These are phyloP conservation scores for Fulmarus glacialis DNA, from an alignment of 2,113 vertebrate genomes.

Conservation along the genomic window DNA sequence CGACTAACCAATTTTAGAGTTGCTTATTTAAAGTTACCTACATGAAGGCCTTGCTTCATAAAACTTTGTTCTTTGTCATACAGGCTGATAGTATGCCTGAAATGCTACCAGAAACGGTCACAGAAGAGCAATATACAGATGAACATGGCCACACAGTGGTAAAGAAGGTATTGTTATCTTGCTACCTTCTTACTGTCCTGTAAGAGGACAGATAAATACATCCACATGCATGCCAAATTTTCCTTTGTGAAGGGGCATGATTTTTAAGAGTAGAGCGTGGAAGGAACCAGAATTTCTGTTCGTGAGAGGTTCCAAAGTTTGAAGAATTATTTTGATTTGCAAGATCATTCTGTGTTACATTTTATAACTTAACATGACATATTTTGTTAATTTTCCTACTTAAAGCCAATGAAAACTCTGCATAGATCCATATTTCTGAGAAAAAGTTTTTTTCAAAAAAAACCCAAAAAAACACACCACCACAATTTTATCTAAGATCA, in stretches of 20 bases:
- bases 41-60: neutral
- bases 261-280: neutral
- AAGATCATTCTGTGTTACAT: neutral
- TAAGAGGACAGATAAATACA: neutral
- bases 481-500: neutral
- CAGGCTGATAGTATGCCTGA: slow-evolving; percentile 91
- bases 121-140: slow-evolving; percentile 91
- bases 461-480: neutral
- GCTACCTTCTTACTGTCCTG: neutral
- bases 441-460: neutral
- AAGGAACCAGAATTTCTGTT: neutral
- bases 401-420: neutral
- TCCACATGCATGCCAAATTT: neutral
- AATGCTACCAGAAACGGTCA: slow-evolving; percentile 86
- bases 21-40: neutral
- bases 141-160: slow-evolving; percentile 91
- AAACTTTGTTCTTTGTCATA: neutral
- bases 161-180: slow-evolving; percentile 84
- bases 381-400: neutral
- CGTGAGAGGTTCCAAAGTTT: neutral
- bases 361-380: neutral
- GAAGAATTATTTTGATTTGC: neutral
- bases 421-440: neutral
- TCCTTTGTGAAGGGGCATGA: neutral
- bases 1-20: neutral